These are phyloP conservation scores for Magallana nippona DNA, from an alignment of 2,888 invertebrate genomes.

Conservation along the genomic window DNA sequence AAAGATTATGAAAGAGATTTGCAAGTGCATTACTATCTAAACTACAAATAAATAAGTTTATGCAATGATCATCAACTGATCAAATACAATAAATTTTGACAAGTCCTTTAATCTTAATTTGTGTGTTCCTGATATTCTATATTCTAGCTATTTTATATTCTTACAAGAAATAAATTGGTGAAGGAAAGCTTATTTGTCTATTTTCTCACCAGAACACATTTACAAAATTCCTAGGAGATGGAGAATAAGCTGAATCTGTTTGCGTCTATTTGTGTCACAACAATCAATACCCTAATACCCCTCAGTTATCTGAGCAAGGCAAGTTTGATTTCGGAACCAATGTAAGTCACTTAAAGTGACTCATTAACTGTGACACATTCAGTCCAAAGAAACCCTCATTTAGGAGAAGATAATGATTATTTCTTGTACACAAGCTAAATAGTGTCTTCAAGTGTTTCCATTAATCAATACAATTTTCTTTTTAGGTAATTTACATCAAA, in stretches of 20 bases:
- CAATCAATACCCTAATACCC: constrained; percentile 7
- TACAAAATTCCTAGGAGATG: constrained; percentile 7
- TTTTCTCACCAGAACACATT: constrained; percentile 1
- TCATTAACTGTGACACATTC: not conserved
- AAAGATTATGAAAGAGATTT: too few species aligned
- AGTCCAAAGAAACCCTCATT: not conserved
- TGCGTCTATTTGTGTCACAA: constrained; percentile 9
- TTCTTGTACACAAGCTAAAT: not conserved
- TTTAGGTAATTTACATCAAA: not conserved
- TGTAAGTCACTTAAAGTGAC: not conserved
- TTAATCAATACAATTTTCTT: not conserved
- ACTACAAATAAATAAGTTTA: too few species aligned
- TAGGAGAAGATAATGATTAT: not conserved
- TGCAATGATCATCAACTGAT: too few species aligned
- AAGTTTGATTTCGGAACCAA: not conserved
- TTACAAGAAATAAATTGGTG: not conserved
- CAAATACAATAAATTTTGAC: not conserved
- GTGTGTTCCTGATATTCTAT: not conserved
- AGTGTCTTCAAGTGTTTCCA: not conserved
- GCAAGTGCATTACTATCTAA: too few species aligned
- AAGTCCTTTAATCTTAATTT: not conserved
- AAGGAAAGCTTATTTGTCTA: constrained; percentile 13
- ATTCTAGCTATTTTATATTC: not conserved
- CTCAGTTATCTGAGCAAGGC: not conserved
- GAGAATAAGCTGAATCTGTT: constrained; percentile 6